Base-by-base conservation (phyloP, 2,888 invertebrate genomes). In the Sesia bembeciformis region DNA sequence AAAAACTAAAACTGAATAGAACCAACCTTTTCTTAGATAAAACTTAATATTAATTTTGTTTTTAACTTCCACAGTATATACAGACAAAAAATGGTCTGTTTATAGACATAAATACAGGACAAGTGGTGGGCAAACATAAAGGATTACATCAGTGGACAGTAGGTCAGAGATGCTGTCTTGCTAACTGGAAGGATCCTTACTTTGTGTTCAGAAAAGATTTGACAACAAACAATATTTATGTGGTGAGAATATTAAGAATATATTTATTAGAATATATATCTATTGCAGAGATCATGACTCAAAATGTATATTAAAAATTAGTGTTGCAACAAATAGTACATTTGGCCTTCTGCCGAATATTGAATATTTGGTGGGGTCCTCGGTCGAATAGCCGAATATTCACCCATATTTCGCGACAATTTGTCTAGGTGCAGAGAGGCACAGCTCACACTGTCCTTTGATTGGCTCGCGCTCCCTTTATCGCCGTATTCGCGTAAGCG, bases 131-230 rank as follows among this genome's bases (percentile, higher is more conserved):
- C 4, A 78, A 90, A 58, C 99, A 99, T 78, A 86, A 91, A 61
- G 98, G 98, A 5, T 90, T 97, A 53, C 98, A 99, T 82, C 93
- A 95, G 64, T 98, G 96, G 95, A 99, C 98, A 0, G 77, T 98
- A 23, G 99, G 99, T 0, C 98, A 99, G 86, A 90, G 96, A 66
- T 93, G 95, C 62, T 90, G 91, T 54, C 77, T 97, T 38, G 72
- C 86, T 49, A 94, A 94, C 4, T 80, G 77, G 58, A 76, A 87
- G 56, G 85, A 92, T 61, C 92, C 95, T 0, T 95, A 93, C 71
- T 98, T 93, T 86, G 92, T 97, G 40, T 94, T 92, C 40, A 91
- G 92, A 54, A 95, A 97, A 74, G 91, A 95, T 76, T 69, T 90
- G 2, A 62, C 79, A 23, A 93, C 92, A 23, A 95, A 96, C 72